Conservation (phyloP, 2,797 vertebrate species). For the Coccyzus lansbergi region DNA sequence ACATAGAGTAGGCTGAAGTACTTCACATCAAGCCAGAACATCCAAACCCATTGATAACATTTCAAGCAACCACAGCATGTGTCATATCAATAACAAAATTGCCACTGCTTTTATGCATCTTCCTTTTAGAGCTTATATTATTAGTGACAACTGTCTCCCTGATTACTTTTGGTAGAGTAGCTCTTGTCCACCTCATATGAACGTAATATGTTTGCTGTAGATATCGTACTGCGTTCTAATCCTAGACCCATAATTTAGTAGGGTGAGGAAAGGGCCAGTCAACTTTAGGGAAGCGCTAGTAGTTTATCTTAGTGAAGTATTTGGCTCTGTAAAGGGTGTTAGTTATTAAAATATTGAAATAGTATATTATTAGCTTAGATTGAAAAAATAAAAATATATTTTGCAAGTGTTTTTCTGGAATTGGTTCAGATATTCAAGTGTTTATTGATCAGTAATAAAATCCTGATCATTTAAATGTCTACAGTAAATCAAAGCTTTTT, state of each 20-base stretch:
- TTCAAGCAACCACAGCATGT: neutral
- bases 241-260: neutral
- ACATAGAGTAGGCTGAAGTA: neutral
- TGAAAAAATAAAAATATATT: neutral
- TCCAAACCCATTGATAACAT: neutral
- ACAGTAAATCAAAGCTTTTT: neutral
- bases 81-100: neutral
- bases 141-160: neutral
- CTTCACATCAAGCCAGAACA: neutral
- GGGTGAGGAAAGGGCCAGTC: neutral
- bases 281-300: neutral
- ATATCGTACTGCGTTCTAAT: neutral
- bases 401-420: neutral
- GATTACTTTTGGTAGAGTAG: conserved; percentile 29
- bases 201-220: neutral
- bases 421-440: neutral
- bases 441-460: conserved; percentile 18
- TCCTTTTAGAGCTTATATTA: neutral
- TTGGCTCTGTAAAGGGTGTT: neutral
- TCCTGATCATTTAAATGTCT: neutral
- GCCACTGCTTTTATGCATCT: neutral
- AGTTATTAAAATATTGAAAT: neutral
- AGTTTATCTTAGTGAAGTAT: neutral
- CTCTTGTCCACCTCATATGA: neutral
- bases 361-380: neutral